Base-by-base conservation (phyloP, 2,113 vertebrate species). In the Charadrius vociferus region DNA sequence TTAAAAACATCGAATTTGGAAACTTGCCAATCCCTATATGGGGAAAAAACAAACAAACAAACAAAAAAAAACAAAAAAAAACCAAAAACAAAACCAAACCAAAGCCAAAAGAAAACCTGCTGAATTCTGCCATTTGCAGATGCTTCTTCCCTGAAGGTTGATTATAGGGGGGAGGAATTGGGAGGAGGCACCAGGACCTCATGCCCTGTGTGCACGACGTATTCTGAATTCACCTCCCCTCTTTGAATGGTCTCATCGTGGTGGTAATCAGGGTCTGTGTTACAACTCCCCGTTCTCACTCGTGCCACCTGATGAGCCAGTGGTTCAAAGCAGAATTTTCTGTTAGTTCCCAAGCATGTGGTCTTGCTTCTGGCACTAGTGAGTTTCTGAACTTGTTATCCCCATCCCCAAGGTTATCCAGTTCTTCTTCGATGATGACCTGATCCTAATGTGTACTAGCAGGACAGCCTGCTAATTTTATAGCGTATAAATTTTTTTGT, bases 181-280 rank as follows among this genome's bases (percentile, higher is more conserved):
- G 24, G n/a, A 88, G 32, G 22, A 66, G 16, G 20, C 16, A 83
- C 6, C 6, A 39, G 72, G 14, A 62, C 79, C 2, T 81, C 7
- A 5, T 47, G 22, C 18, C 1, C 0, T 39, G 10, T 53, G 5
- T 72, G 29, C 15, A 15, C 30, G 32, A 21, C 41, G 27, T 10
- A 36, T 80, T 88, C n/a, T 77, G 62, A 67, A 65, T 82, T 72
- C 47, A 45, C 29, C 49, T 50, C 12, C 49, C 49, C 49, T 50
- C 49, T 24, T 24, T 24, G 49, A 50, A 24, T 24, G 49, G 49
- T 50, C 49, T 50, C 49, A 39, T 68, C 36, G 1, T 43, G 39
- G 27, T 47, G 5, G 12, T 36, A 63, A 65, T 56, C 12, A 32
- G 27, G 20, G 14, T 74, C 26, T 59, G 27, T 90, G 10, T 61